Conservation (phyloP, 2,888 invertebrate genomes). For the Acleris emargana region DNA sequence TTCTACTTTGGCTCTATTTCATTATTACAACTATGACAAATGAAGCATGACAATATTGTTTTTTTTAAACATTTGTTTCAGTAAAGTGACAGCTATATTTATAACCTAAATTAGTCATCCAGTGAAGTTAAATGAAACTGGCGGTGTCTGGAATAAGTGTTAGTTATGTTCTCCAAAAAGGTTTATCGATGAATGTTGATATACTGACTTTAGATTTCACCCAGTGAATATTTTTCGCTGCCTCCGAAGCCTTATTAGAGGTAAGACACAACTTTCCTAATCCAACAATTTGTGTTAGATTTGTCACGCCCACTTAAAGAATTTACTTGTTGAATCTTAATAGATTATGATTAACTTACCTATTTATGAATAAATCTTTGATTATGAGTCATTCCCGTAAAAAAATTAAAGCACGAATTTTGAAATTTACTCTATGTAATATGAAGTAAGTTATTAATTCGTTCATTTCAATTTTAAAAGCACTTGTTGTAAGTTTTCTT, state of each 20-base stretch:
- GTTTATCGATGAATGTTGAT: constrained; percentile 14
- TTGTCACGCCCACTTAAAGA: constrained; percentile 36
- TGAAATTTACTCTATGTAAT: too few species aligned
- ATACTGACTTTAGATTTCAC: not conserved
- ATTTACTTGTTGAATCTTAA: constrained; percentile 32
- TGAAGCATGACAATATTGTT: constrained; percentile 32
- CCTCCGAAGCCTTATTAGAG: constrained; percentile 16
- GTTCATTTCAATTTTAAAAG: too few species aligned
- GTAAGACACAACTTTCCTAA: constrained; percentile 30
- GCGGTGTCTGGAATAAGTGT: constrained; percentile 53
- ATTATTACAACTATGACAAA: constrained; percentile 26
- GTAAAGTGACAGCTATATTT: constrained; percentile 60
- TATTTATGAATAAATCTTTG: not conserved
- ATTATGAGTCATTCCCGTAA: too few species aligned
- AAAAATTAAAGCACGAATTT: too few species aligned
- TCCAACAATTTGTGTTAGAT: constrained; percentile 30
- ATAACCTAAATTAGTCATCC: constrained; percentile 72
- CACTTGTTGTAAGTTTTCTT: too few species aligned
- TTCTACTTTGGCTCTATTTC: not conserved
- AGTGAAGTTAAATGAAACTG: constrained; percentile 59
- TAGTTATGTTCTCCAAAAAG: constrained; percentile 32
- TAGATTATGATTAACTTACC: not conserved
- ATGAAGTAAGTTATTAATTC: too few species aligned
- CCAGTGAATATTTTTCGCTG: constrained; percentile 12
- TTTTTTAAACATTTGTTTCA: constrained; percentile 28